Base-by-base conservation (phyloP, 2,888 invertebrate genomes). In the Hypena proboscidalis region DNA sequence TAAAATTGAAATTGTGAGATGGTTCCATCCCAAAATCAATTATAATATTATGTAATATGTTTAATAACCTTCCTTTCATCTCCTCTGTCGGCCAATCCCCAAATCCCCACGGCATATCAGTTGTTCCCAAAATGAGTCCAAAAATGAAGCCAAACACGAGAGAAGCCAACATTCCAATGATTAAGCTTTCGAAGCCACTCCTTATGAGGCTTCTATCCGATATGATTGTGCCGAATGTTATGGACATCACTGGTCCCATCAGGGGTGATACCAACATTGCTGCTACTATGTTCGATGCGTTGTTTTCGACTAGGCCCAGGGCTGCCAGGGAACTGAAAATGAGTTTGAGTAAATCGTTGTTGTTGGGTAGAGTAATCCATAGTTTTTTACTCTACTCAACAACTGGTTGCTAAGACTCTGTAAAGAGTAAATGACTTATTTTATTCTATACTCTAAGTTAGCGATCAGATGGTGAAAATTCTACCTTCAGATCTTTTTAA, bases 181-280 rank as follows among this genome's bases (percentile, higher is more conserved):
- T 70, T 45, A 96, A 90, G 53, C 94, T 94, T 46, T 93, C 93
- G 22, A 96, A 90, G 1, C 97, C 97, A 44, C 94, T 92, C 63
- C 91, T 92, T 60, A 95, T 92, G 4, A 97, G 90, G 53, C 93
- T 92, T 61, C 92, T 84, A 75, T 96, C 96, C 14, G 95, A 92
- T 63, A 97, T 95, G 48, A 96, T 95, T 11, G 94, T 93, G 4
- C 96, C 97, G 76, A 97, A 97, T 37, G 96, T 96, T 55, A 95
- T 93, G n/a, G 96, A 96, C 94, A 97, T 95, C 7, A 97, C 96
- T 0, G 97, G 97, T 1, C 96, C 96, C 95, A 95, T 95, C 6
- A 95, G 88, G 0, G 95, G 95, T 1, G 95, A 95, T 0, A 95
- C 95, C 65, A 95, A 79, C 95, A 95, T 95, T 14, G 95, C 95